These are phyloP conservation scores for Stenolophus ochropezus DNA, from an alignment of 2,888 invertebrate species.

Conservation along the genomic window DNA sequence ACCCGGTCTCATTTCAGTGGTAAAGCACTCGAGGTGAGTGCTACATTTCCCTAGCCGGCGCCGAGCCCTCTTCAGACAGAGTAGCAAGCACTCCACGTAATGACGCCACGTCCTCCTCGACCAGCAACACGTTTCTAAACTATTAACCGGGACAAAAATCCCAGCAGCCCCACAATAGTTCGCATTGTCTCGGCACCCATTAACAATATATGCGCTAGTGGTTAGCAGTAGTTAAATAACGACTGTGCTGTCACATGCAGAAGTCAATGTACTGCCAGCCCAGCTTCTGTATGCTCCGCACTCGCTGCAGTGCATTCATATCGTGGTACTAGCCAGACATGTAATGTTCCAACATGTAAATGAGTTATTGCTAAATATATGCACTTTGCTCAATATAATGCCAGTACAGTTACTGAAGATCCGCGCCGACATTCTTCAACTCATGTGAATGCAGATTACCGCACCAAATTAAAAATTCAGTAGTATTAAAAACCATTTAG, in stretches of 20 bases:
- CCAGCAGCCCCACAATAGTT: conserved; percentile 46
- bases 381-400: conserved; percentile 58
- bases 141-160: conserved; percentile 44
- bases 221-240: conserved; percentile 55
- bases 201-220: conserved; percentile 55
- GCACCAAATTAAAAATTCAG: background rate
- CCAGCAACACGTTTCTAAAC: conserved; percentile 55
- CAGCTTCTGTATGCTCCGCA: background rate
- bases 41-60: conserved; percentile 24
- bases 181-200: conserved; percentile 52
- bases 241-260: conserved; percentile 38
- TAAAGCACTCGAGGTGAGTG: background rate
- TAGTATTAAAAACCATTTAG: background rate
- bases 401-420: conserved; percentile 49
- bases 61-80: conserved; percentile 21
- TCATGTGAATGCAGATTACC: background rate
- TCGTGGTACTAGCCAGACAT: conserved; percentile 42
- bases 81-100: conserved; percentile 38
- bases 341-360: conserved; percentile 54
- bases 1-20: background rate
- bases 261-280: conserved; percentile 6
- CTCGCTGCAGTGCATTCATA: background rate
- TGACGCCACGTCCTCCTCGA: background rate
- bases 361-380: conserved; percentile 59
- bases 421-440: conserved; percentile 7